Evolutionary conservation across 2,113 vertebrate species (phyloP), one percentile per base, ranked within the genome.

Genomic region (Rousettus leschenaultii): DNA sequence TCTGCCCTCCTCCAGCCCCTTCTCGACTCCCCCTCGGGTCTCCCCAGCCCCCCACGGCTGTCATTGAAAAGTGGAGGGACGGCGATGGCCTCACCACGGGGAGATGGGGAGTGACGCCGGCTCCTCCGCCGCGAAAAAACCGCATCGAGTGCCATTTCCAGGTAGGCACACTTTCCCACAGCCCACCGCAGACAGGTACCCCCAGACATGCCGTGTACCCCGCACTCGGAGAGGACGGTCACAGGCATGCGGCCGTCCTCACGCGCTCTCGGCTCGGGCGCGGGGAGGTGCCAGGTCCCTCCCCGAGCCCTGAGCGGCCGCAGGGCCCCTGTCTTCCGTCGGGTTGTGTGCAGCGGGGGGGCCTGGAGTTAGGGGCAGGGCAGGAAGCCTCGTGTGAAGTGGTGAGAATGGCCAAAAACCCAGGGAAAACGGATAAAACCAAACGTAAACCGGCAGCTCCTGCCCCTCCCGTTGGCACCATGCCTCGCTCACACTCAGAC

Each of bases 61-160:
- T 6, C 40, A 40, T 40, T 40, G 40, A 97, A 97, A 98, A 97
- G 95, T 83, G 92, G 96, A 79, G 74, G 97, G 93, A 84, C 16
- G 61, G 92, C 95, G 77, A 70, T 77, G 95, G 77, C 91, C 24
- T 92, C 70, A 38, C 94, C 92, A 96, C 97, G n/a, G 70, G 96
- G 40, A 40, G 40, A 40, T 6, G 40, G 40, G 40, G 40, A 94
- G 96, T 88, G 94, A 51, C 90, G 48, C 79, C 0, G 78, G 86
- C 73, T 86, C 85, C 57, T 97, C 96, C 95, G n/a, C 98, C 98
- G 94, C 95, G 91, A 61, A 7, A 65, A 92, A 11, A 45, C 63
- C 3, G 97, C 57, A 12, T 98, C 97, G 92, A 97, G 98, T 97
- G 83, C 97, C 98, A 97, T 98, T 98, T 98, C 97, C 97, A 95